Evolutionary conservation across 2,888 invertebrate species (phyloP).

Genomic region (Nomada lathburiana): DNA sequence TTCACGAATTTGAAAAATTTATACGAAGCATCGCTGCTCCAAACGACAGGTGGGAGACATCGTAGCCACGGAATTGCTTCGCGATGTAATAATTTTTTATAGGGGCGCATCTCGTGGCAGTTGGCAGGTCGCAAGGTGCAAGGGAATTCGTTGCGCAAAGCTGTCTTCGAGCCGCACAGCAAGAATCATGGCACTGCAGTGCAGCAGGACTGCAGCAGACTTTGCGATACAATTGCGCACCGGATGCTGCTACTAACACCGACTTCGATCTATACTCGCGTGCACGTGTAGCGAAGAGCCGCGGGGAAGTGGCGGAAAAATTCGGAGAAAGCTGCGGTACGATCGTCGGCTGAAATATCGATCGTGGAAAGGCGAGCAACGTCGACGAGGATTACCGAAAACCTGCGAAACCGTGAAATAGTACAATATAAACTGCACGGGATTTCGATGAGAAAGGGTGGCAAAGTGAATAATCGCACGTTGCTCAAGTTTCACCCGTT

Average conservation of each 20-base stretch:
- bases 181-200: slow-evolving; percentile 77
- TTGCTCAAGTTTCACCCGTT: neutral
- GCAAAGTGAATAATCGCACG: neutral
- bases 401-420: slow-evolving; percentile 2
- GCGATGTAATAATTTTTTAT: slow-evolving; percentile 29
- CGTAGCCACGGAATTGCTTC: neutral
- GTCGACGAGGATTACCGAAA: slow-evolving; percentile 5
- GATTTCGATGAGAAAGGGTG: neutral
- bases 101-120: neutral
- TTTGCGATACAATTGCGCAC: slow-evolving; percentile 52
- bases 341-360: neutral
- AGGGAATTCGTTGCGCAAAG: slow-evolving; percentile 34
- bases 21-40: too few species aligned
- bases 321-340: slow-evolving; percentile 25
- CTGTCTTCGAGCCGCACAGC: slow-evolving; percentile 68
- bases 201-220: slow-evolving; percentile 76
- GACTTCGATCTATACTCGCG: neutral
- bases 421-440: slow-evolving; percentile 6
- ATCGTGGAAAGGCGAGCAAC: slow-evolving; percentile 32
- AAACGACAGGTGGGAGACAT: too few species aligned
- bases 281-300: neutral
- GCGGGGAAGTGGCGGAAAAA: slow-evolving; percentile 37
- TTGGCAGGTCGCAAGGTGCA: slow-evolving; percentile 34
- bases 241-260: slow-evolving; percentile 18
- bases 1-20: too few species aligned